Conservation (phyloP, 2,797 vertebrate species). For the Gambelia wislizenii region DNA sequence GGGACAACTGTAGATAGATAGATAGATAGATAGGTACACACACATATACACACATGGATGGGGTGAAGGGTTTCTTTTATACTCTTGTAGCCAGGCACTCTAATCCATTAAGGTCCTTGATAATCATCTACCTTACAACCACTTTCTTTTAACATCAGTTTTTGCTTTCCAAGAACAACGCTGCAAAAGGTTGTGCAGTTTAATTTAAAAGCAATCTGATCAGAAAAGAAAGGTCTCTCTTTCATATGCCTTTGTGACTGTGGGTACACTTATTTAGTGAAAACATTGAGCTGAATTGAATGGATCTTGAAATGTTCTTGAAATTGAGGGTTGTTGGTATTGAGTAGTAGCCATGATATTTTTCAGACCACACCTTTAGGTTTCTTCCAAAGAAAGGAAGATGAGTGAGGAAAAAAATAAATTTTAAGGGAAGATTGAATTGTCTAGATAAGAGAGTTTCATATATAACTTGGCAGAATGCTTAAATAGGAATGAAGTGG, state of each 20-base stretch:
- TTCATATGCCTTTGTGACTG: slow-evolving; percentile 28
- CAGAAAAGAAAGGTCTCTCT: slow-evolving; percentile 48
- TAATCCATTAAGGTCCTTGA: slow-evolving; percentile 65
- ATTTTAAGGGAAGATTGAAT: slow-evolving; percentile 34
- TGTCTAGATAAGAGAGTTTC: slow-evolving; percentile 41
- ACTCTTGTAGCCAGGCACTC: slow-evolving; percentile 35
- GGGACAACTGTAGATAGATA: no score
- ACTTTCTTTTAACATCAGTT: slow-evolving; percentile 44
- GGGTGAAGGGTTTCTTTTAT: slow-evolving; percentile 65
- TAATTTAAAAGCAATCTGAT: slow-evolving; percentile 59
- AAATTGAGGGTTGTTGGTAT: slow-evolving; percentile 30
- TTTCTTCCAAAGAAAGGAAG: slow-evolving; percentile 32
- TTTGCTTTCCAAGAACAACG: slow-evolving; percentile 62
- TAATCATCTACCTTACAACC: slow-evolving; percentile 68
- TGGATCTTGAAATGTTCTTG: slow-evolving; percentile 34
- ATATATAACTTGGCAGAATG: slow-evolving; percentile 29
- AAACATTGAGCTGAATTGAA: slow-evolving; percentile 33
- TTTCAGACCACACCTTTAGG: slow-evolving; percentile 42
- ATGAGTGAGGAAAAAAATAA: slow-evolving; percentile 39
- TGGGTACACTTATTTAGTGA: slow-evolving; percentile 40
- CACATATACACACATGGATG: no score
- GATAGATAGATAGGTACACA: no score
- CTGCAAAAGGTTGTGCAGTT: slow-evolving; percentile 53
- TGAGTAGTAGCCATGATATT: neutral
- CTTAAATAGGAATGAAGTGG: slow-evolving; percentile 33